Evolutionary conservation across 2,888 invertebrate genomes (phyloP), one percentile per base, ranked within the genome.

Genomic region (Clitarchus hookeri): DNA sequence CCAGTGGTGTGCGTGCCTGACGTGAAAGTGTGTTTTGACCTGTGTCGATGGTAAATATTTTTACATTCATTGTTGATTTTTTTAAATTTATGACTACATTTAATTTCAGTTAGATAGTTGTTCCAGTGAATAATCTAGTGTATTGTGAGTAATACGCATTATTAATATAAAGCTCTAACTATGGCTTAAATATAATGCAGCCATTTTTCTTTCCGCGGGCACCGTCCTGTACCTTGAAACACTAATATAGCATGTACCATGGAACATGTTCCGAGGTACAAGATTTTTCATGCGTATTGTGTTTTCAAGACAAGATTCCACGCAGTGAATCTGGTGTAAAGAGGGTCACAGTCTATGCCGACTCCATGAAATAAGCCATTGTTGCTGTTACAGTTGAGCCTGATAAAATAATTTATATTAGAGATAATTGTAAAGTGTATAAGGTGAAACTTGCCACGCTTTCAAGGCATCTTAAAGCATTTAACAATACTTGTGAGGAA

Each of bases 161-260:
- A 19, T 23, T 16, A 25, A 44, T 82, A 19, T 8, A 6, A 82
- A 0, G 8, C n/a, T 82, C 23, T 36, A 44, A 82, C n/a, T 36
- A 0, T 95, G 93, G 80, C 97, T 92, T 54, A 94, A 82, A 82
- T 23, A 19, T 44, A 82, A 11, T 0, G 8, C 12, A 23, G 27
- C 27, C 11, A 36, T 26, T 82, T 27, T 82, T 12, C 19, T 82
- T 82, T 82, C 2, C 8, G 11, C 13, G 13, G 13, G 36, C 82
- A 27, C 36, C 26, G 0, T 23, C 11, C 8, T 78, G 16, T 78
- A 78, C 4, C 26, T 78, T 78, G 4, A 78, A 78, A 78, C 78
- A 78, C 26, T 6, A 48, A 78, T 79, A n/a, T 23, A 25, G 9
- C 79, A n/a, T 79, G 79, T 79, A 79, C n/a, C 79, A 26, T 79